A percentile compares a stretch with the other conserved stretches of the same genome.
Evolutionary conservation across 2,113 vertebrate genomes (phyloP).

Genomic region (Danionella cerebrum): DNA sequence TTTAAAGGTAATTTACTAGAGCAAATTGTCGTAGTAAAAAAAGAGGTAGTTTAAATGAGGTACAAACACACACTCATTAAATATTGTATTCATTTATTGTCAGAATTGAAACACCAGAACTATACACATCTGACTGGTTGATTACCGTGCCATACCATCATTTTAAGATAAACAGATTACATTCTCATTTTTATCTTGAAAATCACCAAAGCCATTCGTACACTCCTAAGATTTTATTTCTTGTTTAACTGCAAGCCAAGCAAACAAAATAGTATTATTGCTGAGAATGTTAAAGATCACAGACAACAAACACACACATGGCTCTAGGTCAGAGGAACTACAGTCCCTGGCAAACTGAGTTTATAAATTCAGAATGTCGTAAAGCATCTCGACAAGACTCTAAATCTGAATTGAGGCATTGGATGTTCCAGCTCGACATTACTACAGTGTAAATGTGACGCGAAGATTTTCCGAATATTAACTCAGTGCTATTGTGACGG

Average conservation of each 20-base stretch:
- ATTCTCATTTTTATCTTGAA: neutral
- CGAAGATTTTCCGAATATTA: neutral
- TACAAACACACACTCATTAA: too few species aligned
- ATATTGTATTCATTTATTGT: neutral
- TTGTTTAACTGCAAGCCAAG: slow-evolving; percentile 31
- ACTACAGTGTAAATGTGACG: neutral
- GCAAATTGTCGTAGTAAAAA: too few species aligned
- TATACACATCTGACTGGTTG: slow-evolving; percentile 4
- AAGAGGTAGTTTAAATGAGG: too few species aligned
- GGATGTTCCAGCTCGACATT: neutral
- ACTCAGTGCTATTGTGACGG: neutral
- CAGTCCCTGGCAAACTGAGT: slow-evolving; percentile 1
- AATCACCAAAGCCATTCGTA: neutral
- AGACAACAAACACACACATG: neutral
- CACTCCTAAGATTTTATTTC: neutral
- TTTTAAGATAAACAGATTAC: neutral
- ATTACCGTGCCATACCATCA: neutral
- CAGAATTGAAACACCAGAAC: slow-evolving; percentile 14
- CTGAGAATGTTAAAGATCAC: slow-evolving; percentile 31
- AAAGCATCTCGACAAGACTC: neutral
- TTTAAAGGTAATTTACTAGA: too few species aligned
- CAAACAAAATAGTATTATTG: slow-evolving; percentile 41
- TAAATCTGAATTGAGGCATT: neutral
- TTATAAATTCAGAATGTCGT: neutral
- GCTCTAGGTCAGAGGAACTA: neutral